Base-by-base conservation (phyloP, 2,113 vertebrate species). In the Oryzias woworae region DNA sequence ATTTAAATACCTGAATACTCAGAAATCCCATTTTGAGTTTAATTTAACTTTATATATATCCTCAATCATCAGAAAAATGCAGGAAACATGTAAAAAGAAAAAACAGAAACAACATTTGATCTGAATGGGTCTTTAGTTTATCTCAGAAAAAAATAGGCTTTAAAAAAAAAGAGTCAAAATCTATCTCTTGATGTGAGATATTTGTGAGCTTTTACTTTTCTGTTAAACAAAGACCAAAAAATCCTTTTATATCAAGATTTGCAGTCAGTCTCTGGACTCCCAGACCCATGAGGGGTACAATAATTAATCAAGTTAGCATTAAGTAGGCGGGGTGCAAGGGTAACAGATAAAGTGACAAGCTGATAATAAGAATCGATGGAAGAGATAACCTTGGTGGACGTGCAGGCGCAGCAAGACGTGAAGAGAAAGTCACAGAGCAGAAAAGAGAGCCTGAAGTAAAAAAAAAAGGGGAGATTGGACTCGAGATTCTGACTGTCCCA, bases 281-380 rank as follows among this genome's bases (percentile, higher is more conserved):
- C 53, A 70, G 69, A 69, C 62, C 74, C 14, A 43, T 63, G 62
- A 81, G 81, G 80, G 83, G 84, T 80, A 83, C 69, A 82, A 82
- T 88, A 88, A 92, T 90, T 88, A 92, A 91, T 88, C 87, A 87
- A 80, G 73, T 80, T 75, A 85, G 77, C 82, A 81, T 90, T 90
- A 91, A 86, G 83, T 81, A 88, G 87, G 88, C 57, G 66, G 84
- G 85, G 85, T 74, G 75, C 85, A 73, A 83, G 66, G 79, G 88
- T 91, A 90, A 90, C 87, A 89, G 87, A 92, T 91, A 88, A 90
- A 90, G 90, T 90, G 89, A 91, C 85, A 90, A 86, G 77, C 82
- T 83, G 87, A 90, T 90, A 88, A 91, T 92, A 89, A 90, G 85
- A 90, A 87, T 87, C 71, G 77, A 91, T 92, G 81, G 73, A 77